Conservation (phyloP, 1,140 invertebrate species). For the Antheraea pernyi region DNA sequence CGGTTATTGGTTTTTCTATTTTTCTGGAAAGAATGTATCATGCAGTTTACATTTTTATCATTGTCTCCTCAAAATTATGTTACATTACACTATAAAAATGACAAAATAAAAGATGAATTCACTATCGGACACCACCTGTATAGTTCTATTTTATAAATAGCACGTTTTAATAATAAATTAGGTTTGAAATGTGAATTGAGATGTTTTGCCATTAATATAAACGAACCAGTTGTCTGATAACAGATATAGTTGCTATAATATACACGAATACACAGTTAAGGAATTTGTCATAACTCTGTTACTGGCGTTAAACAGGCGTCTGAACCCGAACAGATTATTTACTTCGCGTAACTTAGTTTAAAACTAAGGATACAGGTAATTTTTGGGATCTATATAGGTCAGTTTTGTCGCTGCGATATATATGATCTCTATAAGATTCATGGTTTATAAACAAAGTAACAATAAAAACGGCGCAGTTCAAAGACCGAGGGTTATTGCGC, state of each 20-base stretch:
- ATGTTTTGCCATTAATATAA: not conserved
- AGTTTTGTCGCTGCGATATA: not conserved
- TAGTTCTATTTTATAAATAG: too few relatives aligned
- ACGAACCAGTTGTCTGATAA: not conserved
- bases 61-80: too few relatives aligned
- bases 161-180: too few relatives aligned
- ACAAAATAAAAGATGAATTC: too few relatives aligned
- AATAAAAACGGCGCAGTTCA: conserved; percentile 47
- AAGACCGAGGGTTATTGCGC: conserved; percentile 40
- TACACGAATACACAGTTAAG: too few relatives aligned
- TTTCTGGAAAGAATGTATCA: too few relatives aligned
- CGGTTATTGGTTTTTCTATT: too few relatives aligned
- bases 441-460: conserved; percentile 49
- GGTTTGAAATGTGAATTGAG: not conserved
- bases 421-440: conserved; percentile 45
- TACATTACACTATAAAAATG: too few relatives aligned
- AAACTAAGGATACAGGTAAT: not conserved
- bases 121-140: too few relatives aligned
- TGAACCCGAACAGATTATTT: not conserved
- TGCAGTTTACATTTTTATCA: too few relatives aligned
- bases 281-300: too few relatives aligned
- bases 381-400: not conserved
- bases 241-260: not conserved
- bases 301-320: too few relatives aligned
- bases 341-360: not conserved